Evolutionary conservation across 2,797 vertebrate species (phyloP).

Genomic region (Scarus forsteni): DNA sequence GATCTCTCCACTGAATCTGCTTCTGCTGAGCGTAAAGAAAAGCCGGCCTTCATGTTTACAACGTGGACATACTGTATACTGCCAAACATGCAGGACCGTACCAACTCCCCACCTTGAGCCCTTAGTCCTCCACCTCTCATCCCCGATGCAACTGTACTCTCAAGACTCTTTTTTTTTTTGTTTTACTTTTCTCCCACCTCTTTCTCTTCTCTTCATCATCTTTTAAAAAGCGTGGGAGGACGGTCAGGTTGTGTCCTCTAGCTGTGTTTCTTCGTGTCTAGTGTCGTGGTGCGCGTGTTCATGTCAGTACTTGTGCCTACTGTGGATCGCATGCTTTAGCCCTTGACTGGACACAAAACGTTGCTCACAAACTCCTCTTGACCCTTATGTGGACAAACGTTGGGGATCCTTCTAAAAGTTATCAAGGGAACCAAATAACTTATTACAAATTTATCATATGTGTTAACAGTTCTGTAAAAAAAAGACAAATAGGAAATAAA

Average conservation of each 20-base stretch:
- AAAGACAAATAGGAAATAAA: slow-evolving; percentile 87
- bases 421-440: slow-evolving; percentile 89
- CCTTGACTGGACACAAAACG: slow-evolving; percentile 86
- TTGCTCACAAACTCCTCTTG: slow-evolving; percentile 86
- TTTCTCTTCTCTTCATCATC: slow-evolving; percentile 69
- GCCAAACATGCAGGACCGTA: slow-evolving; percentile 76
- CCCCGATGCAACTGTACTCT: slow-evolving; percentile 67
- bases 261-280: slow-evolving; percentile 84
- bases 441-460: slow-evolving; percentile 87
- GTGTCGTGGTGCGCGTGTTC: slow-evolving; percentile 87
- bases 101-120: slow-evolving; percentile 60
- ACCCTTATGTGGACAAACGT: slow-evolving; percentile 83
- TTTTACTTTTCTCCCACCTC: slow-evolving; percentile 30
- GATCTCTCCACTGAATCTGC: slow-evolving; percentile 56
- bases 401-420: slow-evolving; percentile 83
- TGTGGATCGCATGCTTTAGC: slow-evolving; percentile 89
- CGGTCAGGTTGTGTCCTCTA: slow-evolving; percentile 80
- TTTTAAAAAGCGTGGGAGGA: slow-evolving; percentile 77
- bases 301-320: slow-evolving; percentile 88
- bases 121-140: slow-evolving; percentile 67
- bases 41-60: slow-evolving; percentile 79
- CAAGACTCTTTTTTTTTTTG: slow-evolving; percentile 54
- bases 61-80: slow-evolving; percentile 79
- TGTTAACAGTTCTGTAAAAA: slow-evolving; percentile 88
- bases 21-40: slow-evolving; percentile 62